Evolutionary conservation across 2,113 vertebrate genomes (phyloP).

Genomic region (Coryphaenoides rupestris): DNA sequence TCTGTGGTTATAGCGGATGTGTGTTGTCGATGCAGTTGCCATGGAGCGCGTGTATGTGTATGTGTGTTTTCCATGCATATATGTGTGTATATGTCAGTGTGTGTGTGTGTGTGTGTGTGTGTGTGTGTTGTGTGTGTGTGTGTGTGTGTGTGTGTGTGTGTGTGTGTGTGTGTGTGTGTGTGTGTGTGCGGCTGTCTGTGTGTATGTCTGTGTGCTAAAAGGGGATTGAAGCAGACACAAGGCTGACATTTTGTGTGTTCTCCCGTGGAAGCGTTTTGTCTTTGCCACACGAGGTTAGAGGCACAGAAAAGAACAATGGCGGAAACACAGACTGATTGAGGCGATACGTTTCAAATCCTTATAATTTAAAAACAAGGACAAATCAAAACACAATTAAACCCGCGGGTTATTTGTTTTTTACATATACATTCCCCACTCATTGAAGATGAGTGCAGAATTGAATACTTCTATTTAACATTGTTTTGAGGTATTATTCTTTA

Average conservation of each 20-base stretch:
- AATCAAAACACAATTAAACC: too few species aligned
- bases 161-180: slow-evolving; percentile 6
- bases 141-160: not conserved
- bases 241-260: slow-evolving; percentile 30
- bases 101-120: slow-evolving; percentile 13
- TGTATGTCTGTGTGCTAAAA: slow-evolving; percentile 11
- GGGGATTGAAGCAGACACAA: slow-evolving; percentile 27
- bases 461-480: not conserved
- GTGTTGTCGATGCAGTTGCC: slow-evolving; percentile 5
- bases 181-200: not conserved
- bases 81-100: slow-evolving; percentile 16
- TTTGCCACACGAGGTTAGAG: not conserved
- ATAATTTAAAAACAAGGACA: not conserved
- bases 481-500: not conserved
- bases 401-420: too few species aligned
- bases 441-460: too few species aligned
- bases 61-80: not conserved
- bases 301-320: not conserved
- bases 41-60: not conserved
- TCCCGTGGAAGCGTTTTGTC: slow-evolving; percentile 27
- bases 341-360: not conserved
- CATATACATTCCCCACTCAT: too few species aligned
- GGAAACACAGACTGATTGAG: too few species aligned
- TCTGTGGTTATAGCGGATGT: not conserved
- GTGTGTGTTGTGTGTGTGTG: slow-evolving; percentile 18